phyloP scores from a whole-genome alignment of 2,797 vertebrate species.

The Mormyrus proboscirostris region DNA sequence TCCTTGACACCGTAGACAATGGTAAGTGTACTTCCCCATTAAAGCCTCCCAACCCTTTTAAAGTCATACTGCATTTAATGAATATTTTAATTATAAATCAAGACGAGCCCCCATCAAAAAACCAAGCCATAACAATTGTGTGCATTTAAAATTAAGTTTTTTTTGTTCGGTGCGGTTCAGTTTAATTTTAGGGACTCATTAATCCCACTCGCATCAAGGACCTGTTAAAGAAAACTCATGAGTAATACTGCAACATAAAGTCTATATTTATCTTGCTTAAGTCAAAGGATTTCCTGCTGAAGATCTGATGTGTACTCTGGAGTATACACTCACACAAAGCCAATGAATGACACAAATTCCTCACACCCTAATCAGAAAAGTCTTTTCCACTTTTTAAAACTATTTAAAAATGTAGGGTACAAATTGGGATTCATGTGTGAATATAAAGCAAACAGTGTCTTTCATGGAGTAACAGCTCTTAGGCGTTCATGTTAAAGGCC shows the following conservation, averaged over 20 bases:
- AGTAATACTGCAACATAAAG: conserved; percentile 29
- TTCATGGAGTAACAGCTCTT: background rate
- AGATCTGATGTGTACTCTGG: conserved; percentile 19
- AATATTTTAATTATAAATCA: conserved; percentile 7
- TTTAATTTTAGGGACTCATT: conserved; percentile 17
- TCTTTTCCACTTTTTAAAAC: conserved; percentile 7
- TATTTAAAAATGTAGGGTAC: conserved; percentile 26
- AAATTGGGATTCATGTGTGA: conserved; percentile 1
- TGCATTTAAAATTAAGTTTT: background rate
- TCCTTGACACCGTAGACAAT: background rate
- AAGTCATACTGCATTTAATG: background rate
- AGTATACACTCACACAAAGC: conserved; percentile 31
- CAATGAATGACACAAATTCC: conserved; percentile 32
- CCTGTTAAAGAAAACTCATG: conserved; percentile 18
- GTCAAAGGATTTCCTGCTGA: conserved; percentile 33
- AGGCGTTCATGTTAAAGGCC: conserved; percentile 11
- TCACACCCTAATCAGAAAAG: conserved; percentile 34
- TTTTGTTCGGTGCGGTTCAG: background rate
- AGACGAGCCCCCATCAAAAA: background rate
- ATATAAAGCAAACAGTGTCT: background rate
- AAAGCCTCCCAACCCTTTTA: background rate
- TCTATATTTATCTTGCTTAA: conserved; percentile 32
- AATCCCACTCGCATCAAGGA: conserved; percentile 21
- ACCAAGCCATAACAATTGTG: background rate
- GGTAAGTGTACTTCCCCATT: background rate